phyloP scores from a whole-genome alignment of 2,888 invertebrate genomes.

The Myathropa florea region DNA sequence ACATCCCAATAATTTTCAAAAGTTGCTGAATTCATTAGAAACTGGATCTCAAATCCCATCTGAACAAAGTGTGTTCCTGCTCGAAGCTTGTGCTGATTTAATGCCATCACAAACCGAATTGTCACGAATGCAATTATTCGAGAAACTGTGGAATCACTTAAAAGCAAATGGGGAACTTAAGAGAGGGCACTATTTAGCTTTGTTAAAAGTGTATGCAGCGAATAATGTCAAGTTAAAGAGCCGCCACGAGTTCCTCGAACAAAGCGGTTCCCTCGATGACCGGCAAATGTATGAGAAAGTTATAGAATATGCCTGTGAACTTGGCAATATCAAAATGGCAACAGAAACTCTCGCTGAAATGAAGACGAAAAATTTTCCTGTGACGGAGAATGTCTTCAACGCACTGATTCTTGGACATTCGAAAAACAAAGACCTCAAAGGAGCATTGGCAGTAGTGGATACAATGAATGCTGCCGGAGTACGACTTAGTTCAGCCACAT shows the following conservation, averaged over 20 bases:
- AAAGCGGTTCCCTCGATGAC: slow-evolving; percentile 80
- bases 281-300: slow-evolving; percentile 83
- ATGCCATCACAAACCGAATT: slow-evolving; percentile 82
- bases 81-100: slow-evolving; percentile 82
- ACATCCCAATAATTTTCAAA: slow-evolving; percentile 72
- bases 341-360: slow-evolving; percentile 83
- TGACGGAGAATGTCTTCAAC: slow-evolving; percentile 84
- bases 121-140: slow-evolving; percentile 81
- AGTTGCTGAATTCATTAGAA: slow-evolving; percentile 73
- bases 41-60: slow-evolving; percentile 50
- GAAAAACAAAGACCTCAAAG: slow-evolving; percentile 78
- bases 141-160: slow-evolving; percentile 83
- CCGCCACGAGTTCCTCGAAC: slow-evolving; percentile 73
- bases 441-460: slow-evolving; percentile 81
- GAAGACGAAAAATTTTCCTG: slow-evolving; percentile 82
- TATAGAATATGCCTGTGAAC: slow-evolving; percentile 82
- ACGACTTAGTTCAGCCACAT: slow-evolving; percentile 81
- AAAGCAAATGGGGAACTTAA: slow-evolving; percentile 75
- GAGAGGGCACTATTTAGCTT: slow-evolving; percentile 81
- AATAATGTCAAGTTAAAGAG: slow-evolving; percentile 82
- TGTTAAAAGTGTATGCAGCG: slow-evolving; percentile 83
- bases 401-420: slow-evolving; percentile 83
- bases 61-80: slow-evolving; percentile 78
- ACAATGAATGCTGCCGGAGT: slow-evolving; percentile 84
- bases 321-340: slow-evolving; percentile 83